A percentile compares a stretch with the other conserved stretches of the same genome.
Evolutionary conservation across 2,888 invertebrate species (phyloP).

Genomic region (Hypomecis atomaria): DNA sequence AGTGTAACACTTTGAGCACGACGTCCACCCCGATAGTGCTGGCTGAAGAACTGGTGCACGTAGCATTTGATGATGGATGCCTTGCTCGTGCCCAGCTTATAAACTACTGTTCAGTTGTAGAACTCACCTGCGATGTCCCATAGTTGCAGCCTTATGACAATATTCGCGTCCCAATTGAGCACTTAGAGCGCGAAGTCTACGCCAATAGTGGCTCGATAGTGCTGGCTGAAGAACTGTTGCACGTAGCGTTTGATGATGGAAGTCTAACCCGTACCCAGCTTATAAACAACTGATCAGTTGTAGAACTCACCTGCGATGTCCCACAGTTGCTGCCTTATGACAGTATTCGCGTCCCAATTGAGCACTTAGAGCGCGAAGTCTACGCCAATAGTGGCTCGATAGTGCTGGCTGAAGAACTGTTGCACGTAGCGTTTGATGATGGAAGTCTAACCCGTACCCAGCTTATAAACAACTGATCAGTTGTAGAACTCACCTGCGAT

Average conservation of each 20-base stretch:
- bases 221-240: slow-evolving; percentile 99
- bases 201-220: too few species aligned
- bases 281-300: neutral
- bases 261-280: neutral
- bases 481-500: slow-evolving; percentile 90
- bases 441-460: slow-evolving; percentile 98
- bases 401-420: slow-evolving; percentile 99
- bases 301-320: slow-evolving; percentile 93
- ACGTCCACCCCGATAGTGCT: slow-evolving; percentile 99
- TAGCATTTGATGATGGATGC: slow-evolving; percentile 95
- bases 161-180: slow-evolving; percentile 97
- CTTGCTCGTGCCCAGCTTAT: neutral
- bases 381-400: slow-evolving; percentile 98
- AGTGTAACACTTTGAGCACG: slow-evolving; percentile 98
- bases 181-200: slow-evolving; percentile 99
- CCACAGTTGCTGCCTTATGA: slow-evolving; percentile 98
- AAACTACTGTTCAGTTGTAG: neutral
- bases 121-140: slow-evolving; percentile 97
- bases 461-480: slow-evolving; percentile 64
- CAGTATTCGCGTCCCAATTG: slow-evolving; percentile 97
- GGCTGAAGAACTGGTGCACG: slow-evolving; percentile 99
- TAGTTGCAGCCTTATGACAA: slow-evolving; percentile 96
- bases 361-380: slow-evolving; percentile 99
- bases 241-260: slow-evolving; percentile 98
- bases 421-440: slow-evolving; percentile 99